A percentile compares a stretch with the other conserved stretches of the same genome.
Conservation (phyloP, 2,797 vertebrate genomes). For the Lacerta bilineata region DNA sequence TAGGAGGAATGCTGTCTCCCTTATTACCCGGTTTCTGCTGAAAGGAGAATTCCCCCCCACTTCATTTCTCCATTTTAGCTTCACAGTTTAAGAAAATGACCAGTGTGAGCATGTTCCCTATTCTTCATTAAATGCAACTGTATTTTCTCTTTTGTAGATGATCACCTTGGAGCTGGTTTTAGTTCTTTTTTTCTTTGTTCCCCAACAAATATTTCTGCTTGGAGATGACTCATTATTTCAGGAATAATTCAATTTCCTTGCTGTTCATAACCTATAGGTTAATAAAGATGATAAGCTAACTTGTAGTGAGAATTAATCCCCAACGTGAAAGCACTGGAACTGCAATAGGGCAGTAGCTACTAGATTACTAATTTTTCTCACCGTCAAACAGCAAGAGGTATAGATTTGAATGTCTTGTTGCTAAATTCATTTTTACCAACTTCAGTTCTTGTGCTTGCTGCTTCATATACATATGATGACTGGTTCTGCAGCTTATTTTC, state of each 20-base stretch:
- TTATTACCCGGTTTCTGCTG: neutral
- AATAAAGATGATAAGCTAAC: conserved; percentile 9
- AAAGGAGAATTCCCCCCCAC: neutral
- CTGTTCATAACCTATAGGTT: neutral
- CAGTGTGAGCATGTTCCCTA: neutral
- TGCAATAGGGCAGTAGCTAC: neutral
- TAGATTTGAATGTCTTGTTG: conserved; percentile 21
- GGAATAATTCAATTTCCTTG: conserved; percentile 21
- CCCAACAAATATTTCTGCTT: neutral
- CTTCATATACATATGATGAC: conserved; percentile 11
- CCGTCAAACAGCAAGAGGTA: neutral
- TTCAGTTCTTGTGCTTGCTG: neutral
- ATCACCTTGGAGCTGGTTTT: neutral
- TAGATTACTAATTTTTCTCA: neutral
- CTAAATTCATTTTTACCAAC: conserved; percentile 3
- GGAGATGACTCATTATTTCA: neutral
- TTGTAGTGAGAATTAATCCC: neutral
- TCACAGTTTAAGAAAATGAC: neutral
- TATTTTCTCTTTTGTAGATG: neutral
- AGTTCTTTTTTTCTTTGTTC: neutral
- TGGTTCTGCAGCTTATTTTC: conserved; percentile 50
- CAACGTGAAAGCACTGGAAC: conserved; percentile 24
- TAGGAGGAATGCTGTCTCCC: neutral
- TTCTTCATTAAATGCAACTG: neutral
- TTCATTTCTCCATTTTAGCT: neutral